Conservation (phyloP, 2,888 invertebrate species). For the Cantharis lateralis region DNA sequence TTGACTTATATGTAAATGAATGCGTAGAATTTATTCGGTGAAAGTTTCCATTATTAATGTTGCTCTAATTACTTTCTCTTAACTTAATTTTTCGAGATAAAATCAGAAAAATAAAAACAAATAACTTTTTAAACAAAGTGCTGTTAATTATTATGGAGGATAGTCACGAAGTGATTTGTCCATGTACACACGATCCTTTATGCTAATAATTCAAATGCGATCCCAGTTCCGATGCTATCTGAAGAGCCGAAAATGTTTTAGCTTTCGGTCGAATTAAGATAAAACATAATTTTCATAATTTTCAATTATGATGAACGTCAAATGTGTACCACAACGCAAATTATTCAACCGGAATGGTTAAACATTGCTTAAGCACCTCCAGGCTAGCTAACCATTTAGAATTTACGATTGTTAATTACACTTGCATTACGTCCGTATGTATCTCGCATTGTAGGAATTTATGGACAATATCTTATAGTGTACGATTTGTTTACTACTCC, state of each 20-base stretch:
- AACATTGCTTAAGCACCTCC: neutral
- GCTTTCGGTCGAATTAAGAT: neutral
- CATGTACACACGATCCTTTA: neutral
- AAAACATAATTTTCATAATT: neutral
- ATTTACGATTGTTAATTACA: conserved; percentile 4
- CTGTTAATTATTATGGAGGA: neutral
- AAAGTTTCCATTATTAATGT: neutral
- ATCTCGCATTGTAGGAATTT: neutral
- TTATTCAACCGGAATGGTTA: neutral
- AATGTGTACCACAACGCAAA: neutral
- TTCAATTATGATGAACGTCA: neutral
- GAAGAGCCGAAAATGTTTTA: neutral
- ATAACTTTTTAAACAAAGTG: neutral
- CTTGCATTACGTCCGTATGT: conserved; percentile 1
- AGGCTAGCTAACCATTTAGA: neutral
- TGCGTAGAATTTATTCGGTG: neutral
- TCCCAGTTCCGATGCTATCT: neutral
- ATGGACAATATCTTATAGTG: conserved; percentile 1
- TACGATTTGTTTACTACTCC: neutral
- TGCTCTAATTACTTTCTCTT: neutral
- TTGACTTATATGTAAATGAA: neutral
- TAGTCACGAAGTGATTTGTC: neutral
- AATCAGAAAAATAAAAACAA: neutral
- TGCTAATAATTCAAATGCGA: neutral
- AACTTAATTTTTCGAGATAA: neutral